These are phyloP conservation scores for Myotis findleyi DNA, from an alignment of 2,797 vertebrate species.

Conservation along the genomic window DNA sequence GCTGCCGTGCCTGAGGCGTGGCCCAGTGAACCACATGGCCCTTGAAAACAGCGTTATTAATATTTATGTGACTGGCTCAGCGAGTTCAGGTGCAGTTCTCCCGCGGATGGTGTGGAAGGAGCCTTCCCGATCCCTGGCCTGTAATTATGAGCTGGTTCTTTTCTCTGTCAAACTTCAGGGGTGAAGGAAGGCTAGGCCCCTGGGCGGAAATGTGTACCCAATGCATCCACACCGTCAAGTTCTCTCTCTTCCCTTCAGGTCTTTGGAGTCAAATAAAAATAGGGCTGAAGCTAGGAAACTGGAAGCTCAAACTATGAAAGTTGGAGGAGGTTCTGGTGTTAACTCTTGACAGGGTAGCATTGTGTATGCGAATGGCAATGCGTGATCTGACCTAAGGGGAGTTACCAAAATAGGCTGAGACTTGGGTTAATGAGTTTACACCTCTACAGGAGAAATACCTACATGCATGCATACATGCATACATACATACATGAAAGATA, in stretches of 20 bases:
- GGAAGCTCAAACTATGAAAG: slow-evolving; percentile 38
- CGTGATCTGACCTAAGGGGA: slow-evolving; percentile 62
- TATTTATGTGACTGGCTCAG: slow-evolving; percentile 83
- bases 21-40: slow-evolving; percentile 75
- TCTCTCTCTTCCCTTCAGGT: not conserved
- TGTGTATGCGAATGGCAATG: slow-evolving; percentile 65
- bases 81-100: slow-evolving; percentile 78
- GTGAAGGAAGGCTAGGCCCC: slow-evolving; percentile 59
- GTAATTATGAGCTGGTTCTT: slow-evolving; percentile 51
- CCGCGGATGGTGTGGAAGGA: not conserved
- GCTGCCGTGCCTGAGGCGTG: slow-evolving; percentile 76
- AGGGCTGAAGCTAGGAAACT: slow-evolving; percentile 26
- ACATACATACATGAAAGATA: not conserved
- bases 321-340: slow-evolving; percentile 73
- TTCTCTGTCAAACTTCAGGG: slow-evolving; percentile 56
- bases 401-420: slow-evolving; percentile 59
- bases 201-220: not conserved
- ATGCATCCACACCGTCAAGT: not conserved
- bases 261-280: slow-evolving; percentile 61
- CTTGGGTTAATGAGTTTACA: slow-evolving; percentile 66
- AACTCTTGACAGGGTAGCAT: slow-evolving; percentile 75
- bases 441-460: slow-evolving; percentile 32
- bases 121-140: not conserved
- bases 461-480: not conserved
- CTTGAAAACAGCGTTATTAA: slow-evolving; percentile 82